Evolutionary conservation across 2,797 vertebrate genomes (phyloP).

Genomic region (Brachyalestes nurse): DNA sequence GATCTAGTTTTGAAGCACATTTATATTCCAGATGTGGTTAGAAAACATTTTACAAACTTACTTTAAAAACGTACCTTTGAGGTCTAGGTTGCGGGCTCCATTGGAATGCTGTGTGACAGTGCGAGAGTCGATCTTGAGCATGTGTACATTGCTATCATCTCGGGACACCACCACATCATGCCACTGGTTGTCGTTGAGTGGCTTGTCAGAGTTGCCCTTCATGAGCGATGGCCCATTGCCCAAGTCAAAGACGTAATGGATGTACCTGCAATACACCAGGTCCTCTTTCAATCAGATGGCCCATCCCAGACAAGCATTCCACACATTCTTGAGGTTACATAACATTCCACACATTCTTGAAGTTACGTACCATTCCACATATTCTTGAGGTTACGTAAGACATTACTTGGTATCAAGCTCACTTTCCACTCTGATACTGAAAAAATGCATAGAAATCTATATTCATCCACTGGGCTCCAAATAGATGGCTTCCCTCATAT

Average conservation of each 20-base stretch:
- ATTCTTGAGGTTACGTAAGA: not conserved
- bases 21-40: not conserved
- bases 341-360: not conserved
- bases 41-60: not conserved
- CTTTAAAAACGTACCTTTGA: constrained; percentile 82
- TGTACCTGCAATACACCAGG: constrained; percentile 76
- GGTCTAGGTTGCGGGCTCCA: constrained; percentile 91
- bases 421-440: not conserved
- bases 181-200: constrained; percentile 95
- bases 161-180: constrained; percentile 94
- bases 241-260: constrained; percentile 94
- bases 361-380: not conserved
- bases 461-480: not conserved
- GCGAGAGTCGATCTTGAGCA: constrained; percentile 91
- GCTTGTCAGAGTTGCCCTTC: constrained; percentile 96
- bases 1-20: constrained; percentile 21
- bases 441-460: not conserved
- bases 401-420: not conserved
- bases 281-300: constrained; percentile 34
- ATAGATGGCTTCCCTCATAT: not conserved
- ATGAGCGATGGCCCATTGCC: constrained; percentile 93
- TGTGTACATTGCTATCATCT: constrained; percentile 89
- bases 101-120: constrained; percentile 96
- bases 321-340: constrained; percentile 36
- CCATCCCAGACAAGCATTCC: constrained; percentile 39